These are phyloP conservation scores for Cathartes aura DNA, from an alignment of 2,113 vertebrate genomes.

Conservation along the genomic window DNA sequence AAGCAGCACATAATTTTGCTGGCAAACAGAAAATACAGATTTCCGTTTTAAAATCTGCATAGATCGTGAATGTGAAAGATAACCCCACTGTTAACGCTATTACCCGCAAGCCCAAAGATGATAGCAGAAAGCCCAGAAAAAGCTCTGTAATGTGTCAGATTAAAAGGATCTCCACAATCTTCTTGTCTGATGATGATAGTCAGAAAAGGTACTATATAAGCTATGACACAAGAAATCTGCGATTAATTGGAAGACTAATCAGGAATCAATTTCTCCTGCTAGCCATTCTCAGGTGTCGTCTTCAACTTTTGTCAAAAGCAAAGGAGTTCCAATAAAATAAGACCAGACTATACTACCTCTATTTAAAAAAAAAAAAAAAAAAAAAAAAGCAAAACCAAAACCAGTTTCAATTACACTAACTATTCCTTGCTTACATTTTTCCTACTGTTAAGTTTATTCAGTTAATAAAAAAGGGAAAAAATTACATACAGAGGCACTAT, in stretches of 20 bases:
- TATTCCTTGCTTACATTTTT: neutral
- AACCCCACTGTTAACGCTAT: neutral
- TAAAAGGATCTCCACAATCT: neutral
- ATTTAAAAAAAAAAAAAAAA: neutral
- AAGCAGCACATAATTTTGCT: neutral
- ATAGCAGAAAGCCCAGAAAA: neutral
- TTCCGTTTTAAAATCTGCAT: neutral
- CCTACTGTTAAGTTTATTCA: neutral
- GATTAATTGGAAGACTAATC: neutral
- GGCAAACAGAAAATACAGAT: conserved; percentile 4
- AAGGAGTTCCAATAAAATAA: neutral
- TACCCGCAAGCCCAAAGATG: neutral
- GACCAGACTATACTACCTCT: neutral
- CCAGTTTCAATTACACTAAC: neutral
- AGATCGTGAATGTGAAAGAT: neutral
- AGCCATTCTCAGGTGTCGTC: neutral
- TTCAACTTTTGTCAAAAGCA: neutral
- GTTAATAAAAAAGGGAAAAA: neutral
- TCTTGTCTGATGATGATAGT: neutral
- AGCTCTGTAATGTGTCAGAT: neutral
- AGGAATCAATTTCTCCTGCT: neutral
- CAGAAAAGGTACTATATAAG: neutral
- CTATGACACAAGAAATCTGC: neutral
- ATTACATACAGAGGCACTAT: neutral
- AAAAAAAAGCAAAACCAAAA: neutral